Evolutionary conservation across 2,113 vertebrate genomes (phyloP).

Genomic region (Rhineura floridana): DNA sequence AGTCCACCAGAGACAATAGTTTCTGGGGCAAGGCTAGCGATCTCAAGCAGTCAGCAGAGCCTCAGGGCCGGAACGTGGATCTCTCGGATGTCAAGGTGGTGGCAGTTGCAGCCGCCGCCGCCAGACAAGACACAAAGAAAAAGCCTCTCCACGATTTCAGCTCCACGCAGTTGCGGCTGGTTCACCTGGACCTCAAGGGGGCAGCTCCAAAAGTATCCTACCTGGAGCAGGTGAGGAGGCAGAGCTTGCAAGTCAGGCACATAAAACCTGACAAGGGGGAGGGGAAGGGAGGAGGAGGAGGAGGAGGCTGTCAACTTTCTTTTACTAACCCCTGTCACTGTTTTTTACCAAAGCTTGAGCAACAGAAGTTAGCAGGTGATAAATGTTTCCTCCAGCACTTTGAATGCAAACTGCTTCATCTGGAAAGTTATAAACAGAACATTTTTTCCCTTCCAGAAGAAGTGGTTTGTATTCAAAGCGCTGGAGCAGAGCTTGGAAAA

Average conservation of each 20-base stretch:
- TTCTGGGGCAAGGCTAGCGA: slow-evolving; percentile 60
- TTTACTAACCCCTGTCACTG: not conserved
- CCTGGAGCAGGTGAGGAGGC: slow-evolving; percentile 76
- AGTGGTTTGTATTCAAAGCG: too few relatives aligned
- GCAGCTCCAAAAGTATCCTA: slow-evolving; percentile 80
- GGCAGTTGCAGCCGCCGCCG: not conserved
- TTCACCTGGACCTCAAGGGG: slow-evolving; percentile 85
- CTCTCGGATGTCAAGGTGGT: not conserved
- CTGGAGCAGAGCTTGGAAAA: too few relatives aligned
- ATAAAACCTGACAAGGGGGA: not conserved
- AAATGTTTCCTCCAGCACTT: not conserved
- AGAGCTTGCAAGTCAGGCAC: not conserved
- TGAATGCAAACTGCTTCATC: not conserved
- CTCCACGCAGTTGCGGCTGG: slow-evolving; percentile 62
- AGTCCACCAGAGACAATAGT: slow-evolving; percentile 18
- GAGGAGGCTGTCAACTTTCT: not conserved
- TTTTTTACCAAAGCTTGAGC: not conserved
- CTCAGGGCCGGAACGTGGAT: slow-evolving; percentile 5
- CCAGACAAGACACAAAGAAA: not conserved
- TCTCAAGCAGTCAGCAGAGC: fast-evolving
- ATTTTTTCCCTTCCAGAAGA: too few relatives aligned
- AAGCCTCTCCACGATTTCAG: slow-evolving; percentile 42
- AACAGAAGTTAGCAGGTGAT: not conserved
- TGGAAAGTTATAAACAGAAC: not conserved
- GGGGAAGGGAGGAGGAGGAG: too few relatives aligned